Conservation (phyloP, 2,113 vertebrate genomes). For the Menidia beryllina region DNA sequence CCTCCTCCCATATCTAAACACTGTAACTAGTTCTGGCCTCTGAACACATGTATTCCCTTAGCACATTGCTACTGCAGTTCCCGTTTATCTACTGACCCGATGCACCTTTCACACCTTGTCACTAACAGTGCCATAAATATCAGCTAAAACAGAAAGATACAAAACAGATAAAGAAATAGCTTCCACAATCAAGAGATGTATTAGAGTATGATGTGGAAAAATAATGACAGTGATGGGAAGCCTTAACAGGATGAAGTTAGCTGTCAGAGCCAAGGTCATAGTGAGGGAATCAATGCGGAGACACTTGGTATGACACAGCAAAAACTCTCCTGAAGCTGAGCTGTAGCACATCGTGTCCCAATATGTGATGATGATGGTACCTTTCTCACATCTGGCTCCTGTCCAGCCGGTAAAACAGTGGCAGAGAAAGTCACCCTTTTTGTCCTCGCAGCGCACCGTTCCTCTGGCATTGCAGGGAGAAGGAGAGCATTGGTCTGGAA, state of each 20-base stretch:
- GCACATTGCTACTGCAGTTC: constrained; percentile 30
- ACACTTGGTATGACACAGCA: constrained; percentile 30
- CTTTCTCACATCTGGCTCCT: constrained; percentile 87
- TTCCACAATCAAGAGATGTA: background rate
- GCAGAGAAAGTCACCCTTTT: constrained; percentile 91
- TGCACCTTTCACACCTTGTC: too few relatives aligned
- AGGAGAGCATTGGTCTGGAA: constrained; percentile 95
- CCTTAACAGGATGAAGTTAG: background rate
- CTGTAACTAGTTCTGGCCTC: constrained; percentile 35
- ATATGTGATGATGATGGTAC: constrained; percentile 72
- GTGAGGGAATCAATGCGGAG: constrained; percentile 5
- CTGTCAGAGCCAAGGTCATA: constrained; percentile 48
- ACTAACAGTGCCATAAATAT: constrained; percentile 8
- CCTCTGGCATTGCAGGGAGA: constrained; percentile 87
- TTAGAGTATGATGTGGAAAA: background rate
- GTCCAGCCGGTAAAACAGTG: constrained; percentile 91
- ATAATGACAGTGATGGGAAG: background rate
- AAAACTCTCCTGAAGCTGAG: constrained; percentile 33
- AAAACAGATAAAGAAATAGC: constrained; percentile 7
- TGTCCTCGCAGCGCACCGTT: constrained; percentile 88
- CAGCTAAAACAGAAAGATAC: background rate
- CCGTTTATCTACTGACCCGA: too few relatives aligned
- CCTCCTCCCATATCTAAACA: constrained; percentile 3
- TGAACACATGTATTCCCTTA: constrained; percentile 22
- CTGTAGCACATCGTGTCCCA: constrained; percentile 7